These are phyloP conservation scores for Scortum barcoo DNA, from an alignment of 2,113 vertebrate species.

Conservation along the genomic window DNA sequence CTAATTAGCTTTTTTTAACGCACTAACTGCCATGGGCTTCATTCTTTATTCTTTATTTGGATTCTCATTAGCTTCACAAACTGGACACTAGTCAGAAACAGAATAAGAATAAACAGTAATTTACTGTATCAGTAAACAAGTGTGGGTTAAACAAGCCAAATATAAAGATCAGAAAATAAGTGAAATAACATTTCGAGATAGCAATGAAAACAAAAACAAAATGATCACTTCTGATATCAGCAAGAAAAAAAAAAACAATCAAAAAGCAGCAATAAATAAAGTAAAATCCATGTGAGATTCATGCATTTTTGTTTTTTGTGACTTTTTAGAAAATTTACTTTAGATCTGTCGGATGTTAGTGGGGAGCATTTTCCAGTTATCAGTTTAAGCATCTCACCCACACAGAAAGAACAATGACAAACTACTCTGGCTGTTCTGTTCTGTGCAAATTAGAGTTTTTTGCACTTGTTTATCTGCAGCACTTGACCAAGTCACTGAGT, in stretches of 20 bases:
- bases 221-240: neutral
- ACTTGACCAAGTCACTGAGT: neutral
- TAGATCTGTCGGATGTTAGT: neutral
- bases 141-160: neutral
- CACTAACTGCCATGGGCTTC: conserved; percentile 34
- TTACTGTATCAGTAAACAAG: neutral
- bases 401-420: neutral
- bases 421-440: neutral
- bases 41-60: neutral
- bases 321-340: too few relatives aligned
- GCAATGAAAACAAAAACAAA: neutral
- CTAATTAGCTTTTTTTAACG: conserved; percentile 39
- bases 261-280: too few relatives aligned
- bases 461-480: neutral
- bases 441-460: neutral
- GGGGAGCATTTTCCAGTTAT: too few relatives aligned
- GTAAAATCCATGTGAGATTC: too few relatives aligned
- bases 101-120: neutral
- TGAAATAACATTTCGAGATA: neutral
- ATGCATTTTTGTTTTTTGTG: too few relatives aligned
- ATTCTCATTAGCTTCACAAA: neutral
- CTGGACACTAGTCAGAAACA: neutral
- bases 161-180: neutral
- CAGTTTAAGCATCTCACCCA: neutral
- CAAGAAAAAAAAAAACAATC: too few relatives aligned